Conservation (phyloP, 2,888 invertebrate genomes). For the Chelonus formosanus region DNA sequence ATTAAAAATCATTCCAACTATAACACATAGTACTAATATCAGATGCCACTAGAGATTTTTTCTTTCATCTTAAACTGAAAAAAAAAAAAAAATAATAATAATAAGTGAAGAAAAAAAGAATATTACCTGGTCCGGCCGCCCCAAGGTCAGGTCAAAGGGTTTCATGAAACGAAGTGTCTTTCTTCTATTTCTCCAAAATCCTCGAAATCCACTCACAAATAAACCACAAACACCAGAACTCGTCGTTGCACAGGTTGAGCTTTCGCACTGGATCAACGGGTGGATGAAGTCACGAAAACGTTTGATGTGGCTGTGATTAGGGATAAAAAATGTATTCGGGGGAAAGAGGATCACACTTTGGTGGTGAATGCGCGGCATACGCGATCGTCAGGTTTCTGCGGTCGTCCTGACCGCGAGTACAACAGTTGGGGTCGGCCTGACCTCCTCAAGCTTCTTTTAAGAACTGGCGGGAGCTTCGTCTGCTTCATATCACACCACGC, state of each 20-base stretch:
- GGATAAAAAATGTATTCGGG: too few species aligned
- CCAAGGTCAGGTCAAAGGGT: constrained; percentile 63
- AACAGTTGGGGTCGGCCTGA: constrained; percentile 13
- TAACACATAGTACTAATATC: too few species aligned
- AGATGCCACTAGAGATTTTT: too few species aligned
- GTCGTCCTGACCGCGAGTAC: constrained; percentile 17
- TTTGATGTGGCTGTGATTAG: too few species aligned
- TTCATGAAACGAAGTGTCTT: constrained; percentile 43
- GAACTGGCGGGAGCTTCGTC: constrained; percentile 51
- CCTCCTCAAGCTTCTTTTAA: constrained; percentile 51
- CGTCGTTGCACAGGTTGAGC: constrained; percentile 8
- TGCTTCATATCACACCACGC: too few species aligned
- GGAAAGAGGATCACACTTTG: too few species aligned
- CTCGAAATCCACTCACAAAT: constrained; percentile 30
- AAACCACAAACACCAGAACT: constrained; percentile 37
- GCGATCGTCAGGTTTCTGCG: constrained; percentile 13
- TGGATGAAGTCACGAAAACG: constrained; percentile 9
- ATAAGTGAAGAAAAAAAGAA: neutral
- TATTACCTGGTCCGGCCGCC: constrained; percentile 59
- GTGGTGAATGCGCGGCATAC: neutral
- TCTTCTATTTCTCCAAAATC: constrained; percentile 31
- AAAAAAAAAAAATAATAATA: neutral
- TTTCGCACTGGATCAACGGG: constrained; percentile 7
- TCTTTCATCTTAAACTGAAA: neutral
- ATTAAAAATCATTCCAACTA: too few species aligned